phyloP scores from a whole-genome alignment of 2,888 invertebrate species.

The Zygothrica quintamaculata region DNA sequence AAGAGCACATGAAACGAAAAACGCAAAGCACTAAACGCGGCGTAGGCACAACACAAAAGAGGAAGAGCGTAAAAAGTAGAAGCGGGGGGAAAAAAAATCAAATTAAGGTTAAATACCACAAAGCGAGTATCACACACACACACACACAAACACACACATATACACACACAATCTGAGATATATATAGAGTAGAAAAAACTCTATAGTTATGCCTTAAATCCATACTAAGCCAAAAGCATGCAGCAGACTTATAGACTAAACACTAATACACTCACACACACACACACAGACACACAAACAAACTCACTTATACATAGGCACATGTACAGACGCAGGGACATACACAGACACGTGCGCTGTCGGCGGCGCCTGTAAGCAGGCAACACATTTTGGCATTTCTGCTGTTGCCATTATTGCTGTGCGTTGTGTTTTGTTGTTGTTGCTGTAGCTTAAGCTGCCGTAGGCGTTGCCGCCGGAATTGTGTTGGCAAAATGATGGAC shows the following conservation, averaged over 20 bases:
- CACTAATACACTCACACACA: constrained; percentile 15
- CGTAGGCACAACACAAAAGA: constrained; percentile 42
- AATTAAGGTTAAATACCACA: constrained; percentile 80
- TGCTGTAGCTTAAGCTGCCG: constrained; percentile 34
- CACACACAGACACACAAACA: constrained; percentile 2
- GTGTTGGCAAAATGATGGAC: constrained; percentile 75
- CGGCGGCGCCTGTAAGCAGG: constrained; percentile 67
- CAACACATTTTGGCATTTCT: constrained; percentile 76
- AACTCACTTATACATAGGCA: constrained; percentile 19
- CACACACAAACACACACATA: constrained; percentile 17
- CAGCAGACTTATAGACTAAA: constrained; percentile 25
- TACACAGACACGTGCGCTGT: constrained; percentile 28
- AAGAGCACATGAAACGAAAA: constrained; percentile 13
- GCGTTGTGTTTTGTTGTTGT: constrained; percentile 25
- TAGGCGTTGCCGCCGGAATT: constrained; percentile 78
- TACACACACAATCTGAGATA: constrained; percentile 9
- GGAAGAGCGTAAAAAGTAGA: constrained; percentile 12
- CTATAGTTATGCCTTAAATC: constrained; percentile 55
- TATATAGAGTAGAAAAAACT: not conserved
- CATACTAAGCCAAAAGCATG: constrained; percentile 59
- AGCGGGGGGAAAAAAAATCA: constrained; percentile 68
- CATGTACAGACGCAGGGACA: constrained; percentile 18
- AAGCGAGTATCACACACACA: constrained; percentile 62
- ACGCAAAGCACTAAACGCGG: constrained; percentile 21
- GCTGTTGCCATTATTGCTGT: constrained; percentile 21